Evolutionary conservation across 2,113 vertebrate genomes (phyloP), one percentile per base, ranked within the genome.

Genomic region (Aramus guarauna): DNA sequence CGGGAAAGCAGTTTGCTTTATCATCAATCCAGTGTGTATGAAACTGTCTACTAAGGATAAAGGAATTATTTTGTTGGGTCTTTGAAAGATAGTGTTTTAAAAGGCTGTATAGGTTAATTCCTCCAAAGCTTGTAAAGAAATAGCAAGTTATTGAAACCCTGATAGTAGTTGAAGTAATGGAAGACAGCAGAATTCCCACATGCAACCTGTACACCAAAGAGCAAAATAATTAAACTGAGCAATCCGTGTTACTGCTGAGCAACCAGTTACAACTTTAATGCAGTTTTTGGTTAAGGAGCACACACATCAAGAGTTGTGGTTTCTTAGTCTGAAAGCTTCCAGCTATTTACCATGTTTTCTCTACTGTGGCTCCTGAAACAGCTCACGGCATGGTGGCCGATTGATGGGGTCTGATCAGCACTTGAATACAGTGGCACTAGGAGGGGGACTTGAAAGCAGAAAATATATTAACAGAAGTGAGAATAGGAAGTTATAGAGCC

Each of bases 221-320:
- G 55, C 52, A 76, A 90, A 88, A 91, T 82, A 92, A 90, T 91
- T 90, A 84, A 84, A 77, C 62, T 48, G 73, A 91, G 76, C 21
- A 36, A 88, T 89, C 60, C 83, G 32, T 79, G 52, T 88, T 86
- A 43, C 67, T 30, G n/a, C 32, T 37, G 26, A 85, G 43, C 53
- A 64, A 92, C 93, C 82, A 92, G 93, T 92, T 67, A 32, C 73
- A 91, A 96, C 94, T 92, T 97, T 96, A 96, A 94, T 14, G 37
- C 74, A 52, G 29, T 32, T 96, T 90, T 94, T 30, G 29, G 81
- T 87, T 94, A 63, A 87, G 80, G 39, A 50, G 81, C 29, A n/a
- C 79, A 72, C 62, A 78, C 76, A 93, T 79, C 34, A 41, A 85
- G 74, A 66, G 67, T 39, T 66, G 15, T 4, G 36, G 3, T 66